Evolutionary conservation across 1,140 invertebrate species (phyloP), one percentile per base, ranked within the genome.

Genomic region (Schmidtea mediterranea): DNA sequence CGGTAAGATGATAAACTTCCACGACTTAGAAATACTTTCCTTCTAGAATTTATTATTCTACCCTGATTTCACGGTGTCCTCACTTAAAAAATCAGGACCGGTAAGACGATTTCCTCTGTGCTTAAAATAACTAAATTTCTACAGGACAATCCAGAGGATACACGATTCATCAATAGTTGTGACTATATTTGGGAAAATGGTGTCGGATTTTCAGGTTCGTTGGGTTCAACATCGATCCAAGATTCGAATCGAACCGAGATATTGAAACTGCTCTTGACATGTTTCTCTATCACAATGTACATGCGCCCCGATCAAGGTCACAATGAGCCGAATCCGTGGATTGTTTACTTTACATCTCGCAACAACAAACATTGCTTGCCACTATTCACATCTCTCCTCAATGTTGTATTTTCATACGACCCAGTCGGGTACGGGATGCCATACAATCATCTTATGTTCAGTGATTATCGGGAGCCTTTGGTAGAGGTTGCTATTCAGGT

Each of bases 181-280:
- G 90, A 98, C 70, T 95, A 92, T 60, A 97, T 97, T 55, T 98
- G 92, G 92, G 89, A 94, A 66, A 77, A 84, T 21, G 90, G 90
- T 18, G 90, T 97, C 13, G 90, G 90, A 5, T 95, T 92, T 70
- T 83, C 86, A 0, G 77, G 82, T 54, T 79, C 80, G 0, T 83
- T 84, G 19, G 71, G 79, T 0, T 75, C 78, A 53, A 75, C 74
- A 62, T 74, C 80, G 1, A 62, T 72, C 23, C 76, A 86, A 59
- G 87, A 95, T 67, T 72, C 75, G 0, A 79, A 89, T 56, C 69
- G 89, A 40, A 80, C 82, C 1, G 89, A 95, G 69, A 72, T 98
- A 41, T 68, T 98, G 38, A 87, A 92, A 58, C 70, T 97, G 13
- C 65, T 97, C 40, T 67, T 97, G 12, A 84, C 87, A 2, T 92